A percentile compares a stretch with the other conserved stretches of the same genome.
These are phyloP conservation scores for Corbicula japonica DNA, from an alignment of 2,888 invertebrate species.

Conservation along the genomic window DNA sequence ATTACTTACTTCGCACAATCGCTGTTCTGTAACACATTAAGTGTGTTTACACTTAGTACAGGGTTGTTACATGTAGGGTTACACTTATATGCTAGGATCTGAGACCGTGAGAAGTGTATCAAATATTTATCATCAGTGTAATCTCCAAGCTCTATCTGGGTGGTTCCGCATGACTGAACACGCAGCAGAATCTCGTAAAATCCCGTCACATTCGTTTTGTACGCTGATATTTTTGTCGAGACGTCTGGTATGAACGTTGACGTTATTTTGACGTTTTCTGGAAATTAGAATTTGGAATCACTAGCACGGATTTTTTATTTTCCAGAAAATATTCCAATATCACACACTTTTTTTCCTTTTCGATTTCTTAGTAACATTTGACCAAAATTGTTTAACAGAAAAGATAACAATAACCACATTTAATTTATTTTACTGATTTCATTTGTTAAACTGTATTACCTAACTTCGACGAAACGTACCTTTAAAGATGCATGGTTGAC, in stretches of 20 bases:
- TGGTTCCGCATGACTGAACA: slow-evolving; percentile 24
- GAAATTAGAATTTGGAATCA: no score
- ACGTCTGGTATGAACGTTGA: slow-evolving; percentile 11
- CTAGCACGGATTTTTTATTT: no score
- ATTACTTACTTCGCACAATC: slow-evolving; percentile 13
- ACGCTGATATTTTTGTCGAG: neutral
- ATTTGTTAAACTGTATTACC: no score
- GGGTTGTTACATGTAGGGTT: neutral
- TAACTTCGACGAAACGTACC: no score
- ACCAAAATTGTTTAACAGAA: no score
- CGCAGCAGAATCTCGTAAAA: slow-evolving; percentile 23
- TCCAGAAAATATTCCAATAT: no score
- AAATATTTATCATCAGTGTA: neutral
- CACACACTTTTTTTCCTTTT: no score
- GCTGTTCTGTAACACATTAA: neutral
- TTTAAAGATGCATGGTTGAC: no score
- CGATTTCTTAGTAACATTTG: no score
- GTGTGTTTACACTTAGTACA: neutral
- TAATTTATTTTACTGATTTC: no score
- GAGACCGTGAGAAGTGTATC: slow-evolving; percentile 13
- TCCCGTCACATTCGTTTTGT: slow-evolving; percentile 9
- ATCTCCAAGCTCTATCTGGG: slow-evolving; percentile 5
- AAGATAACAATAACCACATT: no score
- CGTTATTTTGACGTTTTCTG: slow-evolving; percentile 26
- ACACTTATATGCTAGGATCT: slow-evolving; percentile 20